Conservation (phyloP, 1,140 invertebrate species). For the Antheraea mylitta region DNA sequence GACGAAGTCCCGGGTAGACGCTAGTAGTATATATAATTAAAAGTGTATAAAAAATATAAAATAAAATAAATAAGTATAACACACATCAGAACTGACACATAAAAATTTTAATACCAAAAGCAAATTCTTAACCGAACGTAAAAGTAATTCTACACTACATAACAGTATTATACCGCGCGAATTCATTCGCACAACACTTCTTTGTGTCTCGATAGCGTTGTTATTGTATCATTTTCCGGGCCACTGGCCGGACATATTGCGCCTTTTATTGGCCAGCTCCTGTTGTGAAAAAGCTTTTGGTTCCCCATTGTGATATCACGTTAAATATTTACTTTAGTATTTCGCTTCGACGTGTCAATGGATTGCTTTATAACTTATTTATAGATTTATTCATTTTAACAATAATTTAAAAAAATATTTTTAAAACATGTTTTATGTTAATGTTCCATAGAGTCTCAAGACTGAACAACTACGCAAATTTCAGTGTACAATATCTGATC, state of each 20-base stretch:
- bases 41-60: too few species aligned
- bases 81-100: neutral
- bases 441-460: too few species aligned
- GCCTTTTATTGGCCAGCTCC: slow-evolving; percentile 3
- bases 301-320: slow-evolving; percentile 5
- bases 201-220: slow-evolving; percentile 7
- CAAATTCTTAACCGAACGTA: slow-evolving; percentile 4
- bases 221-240: slow-evolving; percentile 12
- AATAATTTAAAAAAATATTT: too few species aligned
- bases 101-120: neutral
- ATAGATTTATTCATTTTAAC: neutral
- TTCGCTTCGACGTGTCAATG: neutral
- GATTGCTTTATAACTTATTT: neutral
- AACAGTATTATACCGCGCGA: neutral
- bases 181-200: neutral
- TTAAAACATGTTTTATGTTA: too few species aligned
- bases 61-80: neutral
- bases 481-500: too few species aligned
- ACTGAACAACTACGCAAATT: too few species aligned
- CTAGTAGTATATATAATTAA: too few species aligned
- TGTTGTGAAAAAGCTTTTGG: neutral
- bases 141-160: neutral
- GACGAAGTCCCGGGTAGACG: too few species aligned
- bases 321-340: neutral
- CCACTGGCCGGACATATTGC: slow-evolving; percentile 11